Base-by-base conservation (phyloP, 2,888 invertebrate species). In the Carabus problematicus region DNA sequence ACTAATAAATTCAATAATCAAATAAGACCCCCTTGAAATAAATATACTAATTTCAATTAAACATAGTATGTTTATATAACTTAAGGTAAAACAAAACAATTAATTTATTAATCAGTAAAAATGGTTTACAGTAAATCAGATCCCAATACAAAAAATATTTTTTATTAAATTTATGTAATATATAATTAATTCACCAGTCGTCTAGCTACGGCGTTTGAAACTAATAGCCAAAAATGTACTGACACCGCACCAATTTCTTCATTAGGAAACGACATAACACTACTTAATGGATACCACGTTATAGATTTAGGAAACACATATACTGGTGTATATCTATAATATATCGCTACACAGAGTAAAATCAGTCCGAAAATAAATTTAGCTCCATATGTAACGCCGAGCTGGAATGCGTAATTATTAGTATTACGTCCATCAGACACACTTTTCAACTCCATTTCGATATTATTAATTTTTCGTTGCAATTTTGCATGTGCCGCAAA, bases 401-500 rank as follows among this genome's bases (percentile, higher is more conserved):
- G 67, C 45, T 75, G 73, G 58, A 75, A 64, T 8, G 67, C 29
- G 12, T 75, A 62, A 60, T 75, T 70, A 62, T 72, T 75, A 52
- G 71, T 56, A 62, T 72, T 75, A 67, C 75, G 75, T 39, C 72
- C 68, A 39, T 49, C 73, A 60, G 73, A 73, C 19, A 77, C 78
- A 42, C 83, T 82, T 75, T 84, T 83, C 40, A 86, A 73, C 68
- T 83, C 77, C 69, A 76, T 77, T 74, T 87, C 85, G n/a, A 87
- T 75, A 73, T 80, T 83, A 72, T 84, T 85, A 18, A 88, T 85
- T 78, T 82, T 85, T 52, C 88, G 80, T 76, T 88, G 88, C 42
- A 87, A 72, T 77, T 85, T 87, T 1, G 87, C 85, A 76, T 85
- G 86, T 42, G 85, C 84, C 6, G 86, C 86, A 79, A 88, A 88